phyloP scores from a whole-genome alignment of 2,888 invertebrate genomes.

The Diplolepis rosae region DNA sequence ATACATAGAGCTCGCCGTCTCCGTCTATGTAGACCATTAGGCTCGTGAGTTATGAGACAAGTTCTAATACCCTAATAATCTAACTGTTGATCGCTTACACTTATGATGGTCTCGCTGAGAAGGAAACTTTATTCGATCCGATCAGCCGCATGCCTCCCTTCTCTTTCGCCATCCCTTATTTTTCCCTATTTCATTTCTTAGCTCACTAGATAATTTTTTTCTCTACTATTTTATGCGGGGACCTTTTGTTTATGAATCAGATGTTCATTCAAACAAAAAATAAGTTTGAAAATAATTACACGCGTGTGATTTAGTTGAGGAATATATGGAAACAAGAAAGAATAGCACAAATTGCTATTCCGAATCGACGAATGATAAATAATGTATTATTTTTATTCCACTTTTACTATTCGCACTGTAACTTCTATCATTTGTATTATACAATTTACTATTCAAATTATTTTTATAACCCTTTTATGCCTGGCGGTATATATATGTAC shows the following conservation, averaged over 20 bases:
- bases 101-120: conserved; percentile 44
- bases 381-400: too few relatives aligned
- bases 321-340: too few relatives aligned
- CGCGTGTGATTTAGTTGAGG: too few relatives aligned
- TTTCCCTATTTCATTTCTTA: not conserved
- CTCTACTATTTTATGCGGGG: not conserved
- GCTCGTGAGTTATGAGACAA: conserved; percentile 71
- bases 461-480: too few relatives aligned
- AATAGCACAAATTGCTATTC: too few relatives aligned
- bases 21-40: conserved; percentile 64
- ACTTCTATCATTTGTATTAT: too few relatives aligned
- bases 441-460: too few relatives aligned
- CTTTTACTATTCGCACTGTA: too few relatives aligned
- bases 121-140: conserved; percentile 65
- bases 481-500: too few relatives aligned
- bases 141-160: conserved; percentile 68
- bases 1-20: conserved; percentile 54
- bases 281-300: not conserved
- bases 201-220: not conserved
- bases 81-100: conserved; percentile 65
- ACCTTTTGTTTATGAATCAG: not conserved
- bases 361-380: too few relatives aligned
- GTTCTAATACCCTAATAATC: conserved; percentile 73
- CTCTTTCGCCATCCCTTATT: not conserved
- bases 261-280: not conserved